A percentile compares a stretch with the other conserved stretches of the same genome.
Evolutionary conservation across 2,888 invertebrate genomes (phyloP).

Genomic region (Lycaena phlaeas): DNA sequence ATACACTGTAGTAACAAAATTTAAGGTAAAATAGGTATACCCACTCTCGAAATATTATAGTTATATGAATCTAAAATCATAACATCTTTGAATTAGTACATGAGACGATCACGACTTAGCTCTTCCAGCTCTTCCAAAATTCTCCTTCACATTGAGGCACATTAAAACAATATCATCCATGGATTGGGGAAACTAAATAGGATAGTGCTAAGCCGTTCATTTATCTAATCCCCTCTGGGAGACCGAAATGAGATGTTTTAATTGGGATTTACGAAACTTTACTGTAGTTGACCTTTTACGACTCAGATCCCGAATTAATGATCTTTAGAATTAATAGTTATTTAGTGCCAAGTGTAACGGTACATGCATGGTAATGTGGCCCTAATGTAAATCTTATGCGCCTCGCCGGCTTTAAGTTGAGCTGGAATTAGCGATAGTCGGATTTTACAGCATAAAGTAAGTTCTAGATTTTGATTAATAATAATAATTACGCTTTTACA

Average conservation of each 20-base stretch:
- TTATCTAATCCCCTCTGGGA: slow-evolving; percentile 1
- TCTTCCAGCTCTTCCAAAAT: no score
- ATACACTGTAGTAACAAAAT: no score
- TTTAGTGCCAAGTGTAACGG: slow-evolving; percentile 6
- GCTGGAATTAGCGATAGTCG: slow-evolving; percentile 1
- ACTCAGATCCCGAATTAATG: slow-evolving; percentile 3
- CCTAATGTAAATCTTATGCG: slow-evolving; percentile 4
- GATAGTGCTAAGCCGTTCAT: slow-evolving; percentile 2
- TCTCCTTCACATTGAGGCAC: slow-evolving; percentile 1
- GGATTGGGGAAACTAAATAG: slow-evolving; percentile 5
- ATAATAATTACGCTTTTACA: no score
- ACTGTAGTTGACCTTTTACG: slow-evolving; percentile 5
- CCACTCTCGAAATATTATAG: no score
- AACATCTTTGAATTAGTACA: no score
- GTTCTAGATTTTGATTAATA: no score
- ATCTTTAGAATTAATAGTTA: slow-evolving; percentile 3
- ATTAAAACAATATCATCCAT: slow-evolving; percentile 7
- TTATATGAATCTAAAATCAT: no score
- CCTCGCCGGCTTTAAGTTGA: neutral
- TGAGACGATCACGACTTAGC: neutral
- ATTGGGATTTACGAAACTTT: slow-evolving; percentile 8
- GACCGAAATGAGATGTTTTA: slow-evolving; percentile 7
- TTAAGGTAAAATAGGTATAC: no score
- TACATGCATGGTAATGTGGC: slow-evolving; percentile 1
- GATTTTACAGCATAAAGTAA: slow-evolving; percentile 2